Base-by-base conservation (phyloP, 2,888 invertebrate species). In the Drosophila eohydei region DNA sequence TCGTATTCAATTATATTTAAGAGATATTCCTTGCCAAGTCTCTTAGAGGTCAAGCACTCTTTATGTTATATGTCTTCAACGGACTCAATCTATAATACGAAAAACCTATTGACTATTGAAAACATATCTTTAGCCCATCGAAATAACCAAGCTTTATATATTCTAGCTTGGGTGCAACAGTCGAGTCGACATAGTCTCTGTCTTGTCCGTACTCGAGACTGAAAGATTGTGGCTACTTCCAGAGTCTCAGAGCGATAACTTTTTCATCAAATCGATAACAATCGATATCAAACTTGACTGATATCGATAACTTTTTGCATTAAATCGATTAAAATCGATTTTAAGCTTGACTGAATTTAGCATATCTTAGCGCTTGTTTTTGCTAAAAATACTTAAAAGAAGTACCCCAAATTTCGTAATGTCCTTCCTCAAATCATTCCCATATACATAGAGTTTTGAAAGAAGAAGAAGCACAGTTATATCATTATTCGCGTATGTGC, bases 1-100 rank as follows among this genome's bases (percentile, higher is more conserved):
- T 55, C 26, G 30, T 26, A 56, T 56, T 40, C 3, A 21, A 48
- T 14, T 38, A 26, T 26, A 26, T 54, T 54, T 6, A 38, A n/a
- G 36, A 50, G 16, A 32, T 21, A 21, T 50, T 50, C 32, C n/a
- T 32, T 48, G 30, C 16, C 6, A 30, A 48, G 30, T 2, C 16
- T 32, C 7, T 21, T 12, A 32, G 3, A 48, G 11, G 16, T 9
- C 48, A 7, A 50, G 32, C 8, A 1, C 21, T 36, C 14, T 51
- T 34, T n/a, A 11, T 3, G 16, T 16, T 16, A 50, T 6, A 6
- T 7, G 32, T 16, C 32, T 16, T 32, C 12, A 16, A 9, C 2
- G 14, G n/a, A 46, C 4, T 28, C 9, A n/a, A 9, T 8, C 11
- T 11, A 4, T 48, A 21, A 32, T 32, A 12, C 32, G 32, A 12